Conservation (phyloP, 2,888 invertebrate genomes). For the Abscondita cerata region DNA sequence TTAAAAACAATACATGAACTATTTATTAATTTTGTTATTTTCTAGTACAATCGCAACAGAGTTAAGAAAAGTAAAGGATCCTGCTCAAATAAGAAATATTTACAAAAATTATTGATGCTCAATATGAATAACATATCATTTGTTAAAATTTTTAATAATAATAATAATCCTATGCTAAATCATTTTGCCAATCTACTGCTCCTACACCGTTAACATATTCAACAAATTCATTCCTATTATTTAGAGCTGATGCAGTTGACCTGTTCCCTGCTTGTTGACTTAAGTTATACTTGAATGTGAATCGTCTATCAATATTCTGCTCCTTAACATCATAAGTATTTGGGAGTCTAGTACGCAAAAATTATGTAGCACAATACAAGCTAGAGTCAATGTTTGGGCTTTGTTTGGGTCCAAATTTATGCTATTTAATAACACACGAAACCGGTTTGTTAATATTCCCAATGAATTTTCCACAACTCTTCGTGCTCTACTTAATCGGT, state of each 20-base stretch:
- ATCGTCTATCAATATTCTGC: constrained; percentile 2
- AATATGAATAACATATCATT: neutral
- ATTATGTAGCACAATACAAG: neutral
- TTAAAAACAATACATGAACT: neutral
- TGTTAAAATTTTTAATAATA: neutral
- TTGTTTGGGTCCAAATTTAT: neutral
- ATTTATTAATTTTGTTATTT: neutral
- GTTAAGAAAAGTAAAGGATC: neutral
- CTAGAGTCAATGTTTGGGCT: neutral
- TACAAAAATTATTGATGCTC: constrained; percentile 1
- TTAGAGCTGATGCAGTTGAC: neutral
- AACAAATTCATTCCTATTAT: neutral
- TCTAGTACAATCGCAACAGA: neutral
- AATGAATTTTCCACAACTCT: constrained; percentile 17
- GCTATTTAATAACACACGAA: constrained; percentile 10
- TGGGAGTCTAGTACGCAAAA: neutral
- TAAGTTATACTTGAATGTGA: neutral
- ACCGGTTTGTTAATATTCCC: constrained; percentile 15
- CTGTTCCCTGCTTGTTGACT: neutral
- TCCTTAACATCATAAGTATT: constrained; percentile 1
- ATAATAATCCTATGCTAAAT: neutral
- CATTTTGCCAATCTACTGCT: neutral
- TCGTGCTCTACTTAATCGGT: constrained; percentile 15
- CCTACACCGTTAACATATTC: neutral
- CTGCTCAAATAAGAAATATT: constrained; percentile 1